These are phyloP conservation scores for Bos indicus DNA, from an alignment of 2,113 vertebrate genomes.

Conservation along the genomic window DNA sequence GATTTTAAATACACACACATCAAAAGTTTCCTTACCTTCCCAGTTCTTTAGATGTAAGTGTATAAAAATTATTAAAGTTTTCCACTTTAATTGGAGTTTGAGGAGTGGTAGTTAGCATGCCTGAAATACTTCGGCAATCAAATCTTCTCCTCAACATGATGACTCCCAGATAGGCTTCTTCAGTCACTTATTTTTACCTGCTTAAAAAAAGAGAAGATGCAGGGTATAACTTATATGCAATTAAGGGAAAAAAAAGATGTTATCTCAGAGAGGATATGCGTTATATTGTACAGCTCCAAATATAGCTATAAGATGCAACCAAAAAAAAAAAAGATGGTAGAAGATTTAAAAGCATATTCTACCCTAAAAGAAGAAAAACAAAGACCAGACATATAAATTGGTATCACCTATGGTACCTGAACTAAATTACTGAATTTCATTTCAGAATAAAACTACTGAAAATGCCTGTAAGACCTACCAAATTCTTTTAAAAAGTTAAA, in stretches of 20 bases:
- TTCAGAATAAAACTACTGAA: constrained; percentile 14
- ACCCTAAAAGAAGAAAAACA: background rate
- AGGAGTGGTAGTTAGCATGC: constrained; percentile 85
- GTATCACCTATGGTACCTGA: background rate
- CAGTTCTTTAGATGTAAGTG: constrained; percentile 86
- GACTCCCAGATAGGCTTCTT: constrained; percentile 13
- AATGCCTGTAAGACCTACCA: background rate
- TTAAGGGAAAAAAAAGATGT: background rate
- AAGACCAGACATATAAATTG: background rate
- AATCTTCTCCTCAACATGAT: constrained; percentile 85
- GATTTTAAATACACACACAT: background rate
- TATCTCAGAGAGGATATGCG: constrained; percentile 46
- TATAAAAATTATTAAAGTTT: constrained; percentile 85
- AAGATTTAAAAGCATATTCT: background rate
- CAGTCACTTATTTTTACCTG: constrained; percentile 65
- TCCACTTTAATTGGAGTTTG: constrained; percentile 88
- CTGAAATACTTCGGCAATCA: constrained; percentile 86
- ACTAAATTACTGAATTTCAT: background rate
- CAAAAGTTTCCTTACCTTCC: constrained; percentile 86
- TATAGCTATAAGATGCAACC: constrained; percentile 20
- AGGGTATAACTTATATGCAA: constrained; percentile 17
- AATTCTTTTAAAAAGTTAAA: background rate
- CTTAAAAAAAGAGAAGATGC: constrained; percentile 29
- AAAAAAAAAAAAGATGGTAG: background rate
- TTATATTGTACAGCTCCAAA: constrained; percentile 41